A percentile compares a stretch with the other conserved stretches of the same genome.
Conservation (phyloP, 2,113 vertebrate genomes). For the Pavo muticus region DNA sequence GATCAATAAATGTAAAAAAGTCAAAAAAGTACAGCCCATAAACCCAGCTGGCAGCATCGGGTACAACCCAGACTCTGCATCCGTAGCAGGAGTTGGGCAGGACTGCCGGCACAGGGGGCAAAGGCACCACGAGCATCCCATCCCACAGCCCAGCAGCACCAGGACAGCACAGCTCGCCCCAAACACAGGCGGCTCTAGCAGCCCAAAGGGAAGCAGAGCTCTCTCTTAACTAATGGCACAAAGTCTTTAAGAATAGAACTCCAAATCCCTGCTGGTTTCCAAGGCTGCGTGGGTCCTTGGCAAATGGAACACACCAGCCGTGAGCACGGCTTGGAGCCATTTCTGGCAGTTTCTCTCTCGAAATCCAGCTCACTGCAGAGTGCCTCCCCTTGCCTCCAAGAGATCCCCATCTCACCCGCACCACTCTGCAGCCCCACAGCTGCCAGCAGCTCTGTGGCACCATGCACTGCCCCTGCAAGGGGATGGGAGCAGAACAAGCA, state of each 20-base stretch:
- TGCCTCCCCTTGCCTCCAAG: neutral
- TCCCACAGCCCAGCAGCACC: neutral
- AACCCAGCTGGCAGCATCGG: neutral
- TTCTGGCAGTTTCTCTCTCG: neutral
- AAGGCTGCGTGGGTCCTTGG: neutral
- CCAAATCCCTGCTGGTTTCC: neutral
- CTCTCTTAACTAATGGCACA: neutral
- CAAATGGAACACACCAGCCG: neutral
- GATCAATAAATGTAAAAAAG: neutral
- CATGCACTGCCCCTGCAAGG: neutral
- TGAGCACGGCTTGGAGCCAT: neutral
- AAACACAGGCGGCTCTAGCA: neutral
- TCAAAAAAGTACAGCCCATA: neutral
- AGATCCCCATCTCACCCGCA: neutral
- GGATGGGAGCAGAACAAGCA: neutral
- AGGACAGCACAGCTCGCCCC: neutral
- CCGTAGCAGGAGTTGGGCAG: neutral
- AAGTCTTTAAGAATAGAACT: neutral
- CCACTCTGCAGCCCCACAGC: neutral
- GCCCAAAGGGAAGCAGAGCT: neutral
- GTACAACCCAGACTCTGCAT: neutral
- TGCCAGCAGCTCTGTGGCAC: neutral
- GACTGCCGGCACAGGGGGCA: neutral
- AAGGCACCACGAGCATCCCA: accelerated
- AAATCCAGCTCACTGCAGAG: neutral